Percentiles rank a stretch among this genome's conserved stretches.
These are phyloP conservation scores for Sycobia sp. DNA, from an alignment of 1,140 invertebrate species.

Conservation along the genomic window DNA sequence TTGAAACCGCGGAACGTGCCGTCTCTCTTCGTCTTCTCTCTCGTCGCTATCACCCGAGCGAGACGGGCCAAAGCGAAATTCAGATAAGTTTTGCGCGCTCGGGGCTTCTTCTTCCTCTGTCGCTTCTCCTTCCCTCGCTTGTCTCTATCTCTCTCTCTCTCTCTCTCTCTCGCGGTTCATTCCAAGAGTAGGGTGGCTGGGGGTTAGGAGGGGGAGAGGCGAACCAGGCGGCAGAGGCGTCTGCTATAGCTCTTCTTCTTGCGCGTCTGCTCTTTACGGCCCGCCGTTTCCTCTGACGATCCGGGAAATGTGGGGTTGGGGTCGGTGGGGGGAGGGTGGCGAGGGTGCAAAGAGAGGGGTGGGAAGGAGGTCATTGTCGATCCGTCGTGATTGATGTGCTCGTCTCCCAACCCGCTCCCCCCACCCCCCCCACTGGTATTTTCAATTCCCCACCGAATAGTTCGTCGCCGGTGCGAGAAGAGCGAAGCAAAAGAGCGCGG, in stretches of 20 bases:
- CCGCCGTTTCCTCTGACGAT: neutral
- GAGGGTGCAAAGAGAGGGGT: too few relatives aligned
- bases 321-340: too few relatives aligned
- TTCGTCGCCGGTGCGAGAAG: neutral
- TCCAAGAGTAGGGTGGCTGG: too few relatives aligned
- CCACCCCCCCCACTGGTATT: too few relatives aligned
- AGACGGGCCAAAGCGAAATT: constrained; percentile 15
- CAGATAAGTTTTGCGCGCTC: constrained; percentile 27
- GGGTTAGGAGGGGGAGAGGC: too few relatives aligned
- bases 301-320: too few relatives aligned
- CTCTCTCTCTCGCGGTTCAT: too few relatives aligned
- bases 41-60: neutral
- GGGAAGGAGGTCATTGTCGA: constrained; percentile 28
- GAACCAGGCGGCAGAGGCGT: too few relatives aligned
- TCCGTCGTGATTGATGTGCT: constrained; percentile 19
- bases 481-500: too few relatives aligned
- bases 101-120: constrained; percentile 8
- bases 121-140: constrained; percentile 6
- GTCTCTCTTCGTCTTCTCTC: neutral
- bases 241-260: constrained; percentile 16
- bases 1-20: neutral
- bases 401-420: too few relatives aligned
- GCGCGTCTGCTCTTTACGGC: constrained; percentile 10
- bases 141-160: too few relatives aligned
- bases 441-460: constrained; percentile 30